A percentile compares a stretch with the other conserved stretches of the same genome.
Conservation (phyloP, 2,113 vertebrate genomes). For the Hemichromis elongatus region DNA sequence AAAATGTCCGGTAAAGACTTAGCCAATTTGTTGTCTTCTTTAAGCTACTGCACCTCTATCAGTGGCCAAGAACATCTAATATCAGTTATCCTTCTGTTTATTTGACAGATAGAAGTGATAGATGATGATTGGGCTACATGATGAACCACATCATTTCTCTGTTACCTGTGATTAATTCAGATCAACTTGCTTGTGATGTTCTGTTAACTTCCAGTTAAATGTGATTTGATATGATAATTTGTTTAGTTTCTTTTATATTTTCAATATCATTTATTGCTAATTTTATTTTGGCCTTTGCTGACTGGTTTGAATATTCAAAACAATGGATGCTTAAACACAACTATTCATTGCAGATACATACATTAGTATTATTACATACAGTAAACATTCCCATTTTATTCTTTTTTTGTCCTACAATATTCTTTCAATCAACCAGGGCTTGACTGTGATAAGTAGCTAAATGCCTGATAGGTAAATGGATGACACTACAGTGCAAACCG, state of each 20-base stretch:
- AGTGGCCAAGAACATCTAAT: background rate
- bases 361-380: background rate
- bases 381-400: background rate
- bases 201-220: background rate
- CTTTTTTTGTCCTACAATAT: background rate
- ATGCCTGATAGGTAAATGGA: background rate
- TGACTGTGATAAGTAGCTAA: background rate
- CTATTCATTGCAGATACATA: background rate
- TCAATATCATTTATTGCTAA: background rate
- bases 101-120: background rate
- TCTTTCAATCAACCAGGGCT: background rate
- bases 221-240: background rate
- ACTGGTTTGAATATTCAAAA: background rate
- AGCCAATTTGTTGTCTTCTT: background rate
- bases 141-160: background rate
- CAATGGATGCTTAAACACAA: background rate
- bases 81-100: background rate
- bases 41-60: background rate
- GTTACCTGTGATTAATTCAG: background rate
- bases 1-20: background rate
- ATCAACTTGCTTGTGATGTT: background rate
- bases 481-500: background rate
- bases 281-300: background rate
- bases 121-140: background rate
- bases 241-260: background rate